Evolutionary conservation across 2,797 vertebrate genomes (phyloP).

Genomic region (Chelon labrosus): DNA sequence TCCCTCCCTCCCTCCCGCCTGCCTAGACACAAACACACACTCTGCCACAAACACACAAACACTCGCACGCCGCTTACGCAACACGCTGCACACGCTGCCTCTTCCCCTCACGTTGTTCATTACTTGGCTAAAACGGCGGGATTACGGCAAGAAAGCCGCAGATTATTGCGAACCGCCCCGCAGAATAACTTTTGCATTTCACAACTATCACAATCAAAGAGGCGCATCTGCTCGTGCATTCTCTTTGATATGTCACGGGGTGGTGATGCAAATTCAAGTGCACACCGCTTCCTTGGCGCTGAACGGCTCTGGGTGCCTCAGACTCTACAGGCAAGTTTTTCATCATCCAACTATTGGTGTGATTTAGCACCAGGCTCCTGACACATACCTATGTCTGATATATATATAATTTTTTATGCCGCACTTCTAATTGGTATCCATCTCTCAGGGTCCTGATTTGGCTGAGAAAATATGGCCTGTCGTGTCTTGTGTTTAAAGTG

Average conservation of each 20-base stretch:
- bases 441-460: conserved; percentile 66
- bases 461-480: conserved; percentile 67
- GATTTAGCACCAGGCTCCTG: conserved; percentile 61
- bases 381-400: conserved; percentile 61
- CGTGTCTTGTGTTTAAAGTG: conserved; percentile 76
- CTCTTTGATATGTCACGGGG: conserved; percentile 77
- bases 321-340: conserved; percentile 66
- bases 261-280: conserved; percentile 73
- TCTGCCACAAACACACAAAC: conserved; percentile 15
- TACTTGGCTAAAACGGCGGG: conserved; percentile 76
- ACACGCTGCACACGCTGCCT: conserved; percentile 55
- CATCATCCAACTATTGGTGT: conserved; percentile 62
- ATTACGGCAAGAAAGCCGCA: conserved; percentile 72
- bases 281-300: conserved; percentile 63
- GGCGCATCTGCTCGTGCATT: conserved; percentile 68
- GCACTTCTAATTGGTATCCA: conserved; percentile 68
- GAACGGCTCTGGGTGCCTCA: conserved; percentile 63
- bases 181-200: conserved; percentile 67
- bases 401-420: neutral
- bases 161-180: conserved; percentile 65
- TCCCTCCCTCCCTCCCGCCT: too few species aligned
- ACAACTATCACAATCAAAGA: conserved; percentile 67
- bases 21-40: conserved; percentile 15
- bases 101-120: conserved; percentile 71
- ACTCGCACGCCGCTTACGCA: conserved; percentile 61